Evolutionary conservation across 2,113 vertebrate genomes (phyloP).

Genomic region (Proterorhinus semilunaris): DNA sequence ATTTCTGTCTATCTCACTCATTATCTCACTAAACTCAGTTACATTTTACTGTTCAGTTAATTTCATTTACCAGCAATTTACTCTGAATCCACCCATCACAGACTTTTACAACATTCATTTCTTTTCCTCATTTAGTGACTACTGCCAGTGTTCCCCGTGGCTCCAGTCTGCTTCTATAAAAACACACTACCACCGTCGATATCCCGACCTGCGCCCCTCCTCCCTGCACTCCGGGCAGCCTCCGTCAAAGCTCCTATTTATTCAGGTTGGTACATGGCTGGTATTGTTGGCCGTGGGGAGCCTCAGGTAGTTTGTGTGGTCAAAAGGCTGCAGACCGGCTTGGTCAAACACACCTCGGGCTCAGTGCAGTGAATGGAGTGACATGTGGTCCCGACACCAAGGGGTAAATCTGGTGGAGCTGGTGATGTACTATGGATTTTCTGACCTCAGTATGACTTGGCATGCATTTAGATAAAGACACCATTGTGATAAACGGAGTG

Average conservation of each 20-base stretch:
- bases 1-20: conserved; percentile 1
- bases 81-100: conserved; percentile 19
- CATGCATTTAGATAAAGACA: not conserved
- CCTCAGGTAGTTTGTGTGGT: conserved; percentile 60
- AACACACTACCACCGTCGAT: conserved; percentile 63
- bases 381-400: conserved; percentile 29
- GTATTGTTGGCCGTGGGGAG: conserved; percentile 60
- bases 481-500: no score
- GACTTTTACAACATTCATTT: conserved; percentile 17
- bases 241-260: conserved; percentile 79
- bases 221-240: conserved; percentile 65
- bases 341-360: conserved; percentile 53
- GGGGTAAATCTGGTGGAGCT: conserved; percentile 11
- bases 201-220: conserved; percentile 69
- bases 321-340: conserved; percentile 47
- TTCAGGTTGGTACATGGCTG: conserved; percentile 64
- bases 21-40: conserved; percentile 6
- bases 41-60: conserved; percentile 36
- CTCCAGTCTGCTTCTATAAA: conserved; percentile 73
- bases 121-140: conserved; percentile 47
- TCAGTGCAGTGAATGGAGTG: conserved; percentile 34
- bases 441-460: conserved; percentile 21
- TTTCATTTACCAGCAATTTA: conserved; percentile 28
- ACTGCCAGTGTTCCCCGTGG: conserved; percentile 65
- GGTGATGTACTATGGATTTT: conserved; percentile 14